Evolutionary conservation across 2,797 vertebrate species (phyloP), one percentile per base, ranked within the genome.

Genomic region (Gambelia wislizenii): DNA sequence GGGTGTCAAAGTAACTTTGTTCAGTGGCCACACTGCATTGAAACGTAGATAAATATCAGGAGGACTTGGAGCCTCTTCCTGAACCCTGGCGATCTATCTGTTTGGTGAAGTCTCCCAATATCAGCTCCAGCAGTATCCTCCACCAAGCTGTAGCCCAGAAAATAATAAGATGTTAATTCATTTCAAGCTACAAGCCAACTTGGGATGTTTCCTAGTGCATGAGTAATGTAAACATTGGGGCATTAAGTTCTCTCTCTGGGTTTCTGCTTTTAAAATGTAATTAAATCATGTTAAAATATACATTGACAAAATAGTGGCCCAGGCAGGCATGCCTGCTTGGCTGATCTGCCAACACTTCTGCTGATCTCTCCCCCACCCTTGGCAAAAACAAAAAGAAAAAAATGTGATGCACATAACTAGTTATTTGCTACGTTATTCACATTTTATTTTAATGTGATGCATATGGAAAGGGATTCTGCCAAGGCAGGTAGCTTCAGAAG

Each of bases 201-300:
- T 89, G 0, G 1, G 47, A 80, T 85, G 59, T 56, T 93, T 93
- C 52, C 80, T 90, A 72, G 67, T 69, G 76, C 22, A 81, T 70
- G 79, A 93, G 72, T n/a, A 92, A 93, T 10, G 39, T 83, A 94
- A 93, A 87, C 87, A 94, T 36, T 74, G n/a, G 59, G 61, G 83
- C 69, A 75, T 49, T 89, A 5, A 61, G 80, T 86, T 92, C 39
- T 85, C 92, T 89, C 90, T 72, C 91, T 52, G 67, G 54, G 67
- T 10, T 93, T 22, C 42, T 87, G 88, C 42, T 89, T 92, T 94
- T 90, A 93, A 91, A 80, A 7, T 83, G 86, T 88, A 94, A 94
- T 93, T 91, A 94, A 94, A 90, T 89, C 88, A 91, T 87, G 90
- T 84, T 89, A 86, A 83, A 80, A 84, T 86, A 90, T 39, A 86